phyloP scores from a whole-genome alignment of 2,888 invertebrate species.

The Teleogryllus oceanicus region DNA sequence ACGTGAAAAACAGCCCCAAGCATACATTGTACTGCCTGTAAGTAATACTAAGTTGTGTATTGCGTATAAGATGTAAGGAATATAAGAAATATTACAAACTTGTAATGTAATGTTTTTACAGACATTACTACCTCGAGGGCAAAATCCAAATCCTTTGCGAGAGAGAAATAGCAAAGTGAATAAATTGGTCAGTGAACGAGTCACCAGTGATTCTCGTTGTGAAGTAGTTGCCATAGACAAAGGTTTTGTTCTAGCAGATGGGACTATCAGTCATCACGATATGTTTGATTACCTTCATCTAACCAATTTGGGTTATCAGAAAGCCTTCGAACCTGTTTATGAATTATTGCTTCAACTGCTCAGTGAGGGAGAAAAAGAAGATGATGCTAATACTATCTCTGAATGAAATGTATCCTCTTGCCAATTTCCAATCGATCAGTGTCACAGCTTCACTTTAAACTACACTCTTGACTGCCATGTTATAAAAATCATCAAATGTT shows the following conservation, averaged over 20 bases:
- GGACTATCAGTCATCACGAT: conserved; percentile 81
- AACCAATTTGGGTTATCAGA: conserved; percentile 80
- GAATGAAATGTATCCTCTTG: background rate
- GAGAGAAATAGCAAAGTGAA: conserved; percentile 76
- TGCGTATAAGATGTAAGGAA: background rate
- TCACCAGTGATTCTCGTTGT: conserved; percentile 60
- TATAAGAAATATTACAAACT: background rate
- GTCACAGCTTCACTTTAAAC: too few species aligned
- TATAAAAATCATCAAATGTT: too few species aligned
- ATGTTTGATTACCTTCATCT: conserved; percentile 90
- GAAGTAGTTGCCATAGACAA: conserved; percentile 77
- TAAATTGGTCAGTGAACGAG: conserved; percentile 61
- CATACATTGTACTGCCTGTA: conserved; percentile 82
- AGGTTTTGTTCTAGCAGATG: conserved; percentile 72
- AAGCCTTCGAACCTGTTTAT: conserved; percentile 80
- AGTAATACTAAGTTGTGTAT: conserved; percentile 46
- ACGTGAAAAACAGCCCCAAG: conserved; percentile 71
- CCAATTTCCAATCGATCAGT: too few species aligned
- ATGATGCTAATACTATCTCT: conserved; percentile 19
- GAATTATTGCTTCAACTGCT: conserved; percentile 75
- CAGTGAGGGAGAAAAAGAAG: conserved; percentile 65
- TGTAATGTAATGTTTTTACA: conserved; percentile 49
- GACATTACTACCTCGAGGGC: conserved; percentile 85
- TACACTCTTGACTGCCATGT: too few species aligned
- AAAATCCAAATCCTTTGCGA: conserved; percentile 75